These are phyloP conservation scores for Portunus trituberculatus DNA, from an alignment of 1,140 invertebrate species.

Conservation along the genomic window DNA sequence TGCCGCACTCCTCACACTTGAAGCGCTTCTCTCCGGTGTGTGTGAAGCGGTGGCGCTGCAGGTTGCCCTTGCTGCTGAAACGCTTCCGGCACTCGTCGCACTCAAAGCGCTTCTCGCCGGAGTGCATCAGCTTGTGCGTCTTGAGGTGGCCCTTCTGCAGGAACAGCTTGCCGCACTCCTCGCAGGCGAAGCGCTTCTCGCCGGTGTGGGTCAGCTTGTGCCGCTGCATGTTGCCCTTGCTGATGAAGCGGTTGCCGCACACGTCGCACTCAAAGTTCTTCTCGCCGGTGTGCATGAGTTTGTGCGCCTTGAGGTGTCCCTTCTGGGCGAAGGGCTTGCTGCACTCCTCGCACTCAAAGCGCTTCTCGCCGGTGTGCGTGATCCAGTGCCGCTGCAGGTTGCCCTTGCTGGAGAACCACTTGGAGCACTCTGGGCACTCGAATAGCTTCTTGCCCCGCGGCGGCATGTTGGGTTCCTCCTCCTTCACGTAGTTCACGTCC, in stretches of 20 bases:
- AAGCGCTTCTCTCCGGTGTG: not conserved
- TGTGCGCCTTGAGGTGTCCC: constrained; percentile 22
- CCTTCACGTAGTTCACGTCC: not conserved
- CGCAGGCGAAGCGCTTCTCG: constrained; percentile 78
- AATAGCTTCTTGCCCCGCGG: constrained; percentile 10
- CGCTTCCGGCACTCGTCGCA: constrained; percentile 40
- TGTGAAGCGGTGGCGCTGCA: constrained; percentile 25
- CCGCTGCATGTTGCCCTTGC: constrained; percentile 79
- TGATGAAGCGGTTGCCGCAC: constrained; percentile 80
- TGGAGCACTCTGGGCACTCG: not conserved
- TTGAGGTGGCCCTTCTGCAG: not conserved
- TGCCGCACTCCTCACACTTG: constrained; percentile 29
- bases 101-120: constrained; percentile 33
- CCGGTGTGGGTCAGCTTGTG: constrained; percentile 80
- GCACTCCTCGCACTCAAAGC: constrained; percentile 39
- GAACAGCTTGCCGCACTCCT: constrained; percentile 79
- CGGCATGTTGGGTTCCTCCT: not conserved
- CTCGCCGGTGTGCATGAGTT: constrained; percentile 2
- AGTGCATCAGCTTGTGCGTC: constrained; percentile 13
- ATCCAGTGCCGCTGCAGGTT: not conserved
- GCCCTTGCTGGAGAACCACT: constrained; percentile 14
- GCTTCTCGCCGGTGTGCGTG: constrained; percentile 31
- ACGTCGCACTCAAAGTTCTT: constrained; percentile 78
- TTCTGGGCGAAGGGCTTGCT: not conserved
- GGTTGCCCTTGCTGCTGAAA: constrained; percentile 46